These are phyloP conservation scores for Phyllotreta striolata DNA, from an alignment of 2,888 invertebrate genomes.

Conservation along the genomic window DNA sequence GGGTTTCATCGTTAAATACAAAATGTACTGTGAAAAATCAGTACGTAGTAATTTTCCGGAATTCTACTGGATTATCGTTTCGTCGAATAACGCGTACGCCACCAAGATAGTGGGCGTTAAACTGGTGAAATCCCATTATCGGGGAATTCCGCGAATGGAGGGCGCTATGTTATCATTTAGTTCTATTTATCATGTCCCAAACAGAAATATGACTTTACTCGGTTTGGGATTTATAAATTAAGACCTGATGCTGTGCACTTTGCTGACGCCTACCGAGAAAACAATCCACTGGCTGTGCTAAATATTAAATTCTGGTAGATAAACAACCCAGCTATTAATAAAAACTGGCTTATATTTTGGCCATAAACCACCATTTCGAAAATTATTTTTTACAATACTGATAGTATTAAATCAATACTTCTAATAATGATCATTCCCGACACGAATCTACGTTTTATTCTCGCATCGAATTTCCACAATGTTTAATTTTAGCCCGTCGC, in stretches of 20 bases:
- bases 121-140: slow-evolving; percentile 23
- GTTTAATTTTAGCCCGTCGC: neutral
- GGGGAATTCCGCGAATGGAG: slow-evolving; percentile 13
- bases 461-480: neutral
- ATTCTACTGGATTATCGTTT: too few relatives aligned
- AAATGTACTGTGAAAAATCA: too few relatives aligned
- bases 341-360: too few relatives aligned
- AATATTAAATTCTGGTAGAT: too few relatives aligned
- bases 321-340: too few relatives aligned
- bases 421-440: neutral
- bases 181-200: slow-evolving; percentile 19
- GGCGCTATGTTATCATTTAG: slow-evolving; percentile 15
- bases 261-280: slow-evolving; percentile 2
- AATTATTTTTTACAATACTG: too few relatives aligned
- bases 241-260: neutral
- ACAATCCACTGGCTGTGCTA: neutral
- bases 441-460: neutral
- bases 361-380: too few relatives aligned
- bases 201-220: slow-evolving; percentile 13
- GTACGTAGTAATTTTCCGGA: too few relatives aligned
- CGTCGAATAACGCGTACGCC: too few relatives aligned
- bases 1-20: too few relatives aligned
- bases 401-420: too few relatives aligned
- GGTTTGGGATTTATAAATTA: slow-evolving; percentile 21
- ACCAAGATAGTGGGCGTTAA: slow-evolving; percentile 17